phyloP scores from a whole-genome alignment of 2,797 vertebrate genomes.

The Tenualosa thibaudeaui region DNA sequence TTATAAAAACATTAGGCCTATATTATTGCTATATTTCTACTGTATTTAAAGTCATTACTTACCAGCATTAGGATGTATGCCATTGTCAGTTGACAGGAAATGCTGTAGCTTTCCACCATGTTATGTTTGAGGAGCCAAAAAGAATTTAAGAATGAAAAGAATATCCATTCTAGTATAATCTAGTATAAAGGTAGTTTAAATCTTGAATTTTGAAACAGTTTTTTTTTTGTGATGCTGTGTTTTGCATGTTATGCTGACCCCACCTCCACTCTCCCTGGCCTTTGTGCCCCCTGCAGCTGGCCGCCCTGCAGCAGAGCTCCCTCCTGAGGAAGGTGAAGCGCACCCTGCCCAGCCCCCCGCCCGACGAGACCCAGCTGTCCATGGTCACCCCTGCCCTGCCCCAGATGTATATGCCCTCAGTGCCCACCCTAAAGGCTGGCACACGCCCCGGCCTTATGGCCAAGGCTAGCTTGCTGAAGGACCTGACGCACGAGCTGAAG shows the following conservation, averaged over 20 bases:
- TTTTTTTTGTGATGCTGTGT: background rate
- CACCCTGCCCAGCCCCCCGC: conserved; percentile 97
- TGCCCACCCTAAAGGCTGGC: conserved; percentile 76
- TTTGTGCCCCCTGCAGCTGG: conserved; percentile 81
- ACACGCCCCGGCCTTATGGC: conserved; percentile 83
- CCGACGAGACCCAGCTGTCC: conserved; percentile 91
- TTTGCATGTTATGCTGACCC: background rate
- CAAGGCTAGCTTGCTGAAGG: conserved; percentile 94
- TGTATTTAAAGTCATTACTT: background rate
- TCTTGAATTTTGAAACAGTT: background rate
- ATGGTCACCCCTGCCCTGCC: conserved; percentile 83
- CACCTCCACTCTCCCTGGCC: conserved; percentile 49
- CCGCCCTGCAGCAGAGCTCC: conserved; percentile 89
- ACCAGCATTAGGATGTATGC: background rate
- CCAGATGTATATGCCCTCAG: conserved; percentile 85
- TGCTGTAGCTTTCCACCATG: background rate
- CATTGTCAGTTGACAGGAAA: background rate
- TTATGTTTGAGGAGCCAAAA: background rate
- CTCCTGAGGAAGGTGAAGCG: conserved; percentile 96
- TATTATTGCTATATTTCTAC: background rate
- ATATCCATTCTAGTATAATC: too few species aligned
- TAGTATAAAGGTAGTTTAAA: too few species aligned
- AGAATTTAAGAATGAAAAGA: too few species aligned
- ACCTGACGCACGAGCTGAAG: conserved; percentile 93
- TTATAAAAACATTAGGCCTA: background rate